Evolutionary conservation across 1,140 invertebrate species (phyloP).

Genomic region (Scylla paramamosain): DNA sequence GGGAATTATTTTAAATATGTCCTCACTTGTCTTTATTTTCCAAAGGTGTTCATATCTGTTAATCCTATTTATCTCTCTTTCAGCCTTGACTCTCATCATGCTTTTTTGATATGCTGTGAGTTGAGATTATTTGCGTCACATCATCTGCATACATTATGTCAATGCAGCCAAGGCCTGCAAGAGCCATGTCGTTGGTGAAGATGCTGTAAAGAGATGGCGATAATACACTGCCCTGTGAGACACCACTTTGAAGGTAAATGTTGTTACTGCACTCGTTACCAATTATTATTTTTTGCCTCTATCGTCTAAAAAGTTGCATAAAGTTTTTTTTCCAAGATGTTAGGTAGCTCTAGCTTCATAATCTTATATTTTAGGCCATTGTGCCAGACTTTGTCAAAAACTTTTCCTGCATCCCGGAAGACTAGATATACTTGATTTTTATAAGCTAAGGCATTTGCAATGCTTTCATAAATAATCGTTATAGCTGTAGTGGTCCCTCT

Average conservation of each 20-base stretch:
- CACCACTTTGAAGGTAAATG: not conserved
- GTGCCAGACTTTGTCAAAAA: slow-evolving; percentile 44
- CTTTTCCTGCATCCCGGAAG: not conserved
- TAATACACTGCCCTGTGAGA: not conserved
- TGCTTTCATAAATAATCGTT: not conserved
- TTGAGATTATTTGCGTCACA: not conserved
- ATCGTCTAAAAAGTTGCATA: not conserved
- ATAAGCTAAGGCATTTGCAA: not conserved
- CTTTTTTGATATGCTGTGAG: not conserved
- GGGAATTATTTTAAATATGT: not conserved
- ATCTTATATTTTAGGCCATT: not conserved
- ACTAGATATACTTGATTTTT: not conserved
- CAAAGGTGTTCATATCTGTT: not conserved
- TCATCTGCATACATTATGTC: slow-evolving; percentile 21
- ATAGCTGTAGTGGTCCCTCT: not conserved
- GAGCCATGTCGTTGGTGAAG: not conserved
- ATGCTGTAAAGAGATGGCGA: not conserved
- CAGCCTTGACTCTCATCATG: not conserved
- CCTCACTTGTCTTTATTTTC: slow-evolving; percentile 1
- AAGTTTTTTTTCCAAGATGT: not conserved
- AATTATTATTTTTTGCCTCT: not conserved
- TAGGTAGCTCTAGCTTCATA: not conserved
- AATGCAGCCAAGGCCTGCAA: not conserved
- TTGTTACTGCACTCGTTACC: not conserved
- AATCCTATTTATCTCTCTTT: not conserved